Percentiles rank a stretch among this genome's conserved stretches.
Evolutionary conservation across 1,140 invertebrate genomes (phyloP).

Genomic region (Telenomus remus): DNA sequence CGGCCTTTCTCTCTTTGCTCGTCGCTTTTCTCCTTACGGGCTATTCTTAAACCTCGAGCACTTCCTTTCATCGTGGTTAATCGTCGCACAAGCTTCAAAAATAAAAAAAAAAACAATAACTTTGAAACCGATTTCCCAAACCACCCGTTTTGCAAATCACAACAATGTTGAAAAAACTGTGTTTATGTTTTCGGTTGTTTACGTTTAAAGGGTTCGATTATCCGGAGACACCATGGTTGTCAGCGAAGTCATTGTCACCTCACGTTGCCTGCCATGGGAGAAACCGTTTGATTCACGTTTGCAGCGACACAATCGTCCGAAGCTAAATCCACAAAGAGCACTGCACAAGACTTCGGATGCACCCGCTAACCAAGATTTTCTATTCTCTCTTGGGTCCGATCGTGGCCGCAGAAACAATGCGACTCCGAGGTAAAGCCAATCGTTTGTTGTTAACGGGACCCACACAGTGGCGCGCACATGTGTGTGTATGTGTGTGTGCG

Average conservation of each 20-base stretch:
- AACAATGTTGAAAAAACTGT: no score
- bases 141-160: no score
- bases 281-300: no score
- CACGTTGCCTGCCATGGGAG: slow-evolving; percentile 7
- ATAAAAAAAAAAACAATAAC: no score
- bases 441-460: slow-evolving; percentile 58
- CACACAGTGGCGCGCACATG: slow-evolving; percentile 39
- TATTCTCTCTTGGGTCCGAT: slow-evolving; percentile 17
- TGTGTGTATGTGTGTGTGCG: slow-evolving; percentile 32
- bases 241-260: slow-evolving; percentile 20
- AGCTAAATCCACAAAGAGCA: not conserved
- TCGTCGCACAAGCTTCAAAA: slow-evolving; percentile 2
- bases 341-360: not conserved
- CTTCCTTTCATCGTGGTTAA: slow-evolving; percentile 34
- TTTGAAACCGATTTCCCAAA: no score
- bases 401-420: slow-evolving; percentile 38
- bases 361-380: not conserved
- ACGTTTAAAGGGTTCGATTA: not conserved
- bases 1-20: slow-evolving; percentile 19
- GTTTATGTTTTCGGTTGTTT: not conserved
- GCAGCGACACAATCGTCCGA: no score
- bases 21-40: slow-evolving; percentile 12
- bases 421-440: slow-evolving; percentile 40
- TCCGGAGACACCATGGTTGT: slow-evolving; percentile 5
- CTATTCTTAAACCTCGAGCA: slow-evolving; percentile 26